Conservation (phyloP, 2,797 vertebrate genomes). For the Podarcis lilfordi region DNA sequence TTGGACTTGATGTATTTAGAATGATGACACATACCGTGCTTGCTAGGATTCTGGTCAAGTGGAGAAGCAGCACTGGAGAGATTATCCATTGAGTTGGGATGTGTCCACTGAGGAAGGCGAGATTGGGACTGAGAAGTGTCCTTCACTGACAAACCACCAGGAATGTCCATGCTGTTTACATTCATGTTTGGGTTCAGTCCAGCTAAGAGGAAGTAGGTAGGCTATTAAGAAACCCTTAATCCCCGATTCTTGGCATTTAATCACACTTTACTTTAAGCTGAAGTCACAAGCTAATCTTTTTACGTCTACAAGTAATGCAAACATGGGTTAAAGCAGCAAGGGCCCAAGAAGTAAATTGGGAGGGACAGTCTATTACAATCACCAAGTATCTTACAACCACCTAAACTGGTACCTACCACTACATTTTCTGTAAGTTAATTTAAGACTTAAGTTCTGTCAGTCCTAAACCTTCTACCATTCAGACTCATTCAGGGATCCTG, state of each 20-base stretch:
- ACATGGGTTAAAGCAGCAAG: neutral
- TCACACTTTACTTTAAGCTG: neutral
- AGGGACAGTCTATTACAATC: neutral
- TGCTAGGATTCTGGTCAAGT: conserved; percentile 94
- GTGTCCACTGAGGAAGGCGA: conserved; percentile 98
- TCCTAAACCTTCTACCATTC: too few relatives aligned
- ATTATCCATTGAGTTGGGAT: conserved; percentile 94
- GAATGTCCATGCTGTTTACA: conserved; percentile 96
- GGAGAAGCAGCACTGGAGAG: conserved; percentile 90
- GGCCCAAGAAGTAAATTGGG: neutral
- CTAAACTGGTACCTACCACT: neutral
- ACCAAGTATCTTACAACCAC: too few relatives aligned
- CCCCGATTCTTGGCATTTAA: neutral
- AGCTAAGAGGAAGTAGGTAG: conserved; percentile 76
- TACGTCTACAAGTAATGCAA: neutral
- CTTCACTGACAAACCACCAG: conserved; percentile 91
- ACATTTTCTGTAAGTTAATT: too few relatives aligned
- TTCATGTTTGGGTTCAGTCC: conserved; percentile 96
- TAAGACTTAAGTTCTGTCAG: too few relatives aligned
- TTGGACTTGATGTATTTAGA: neutral
- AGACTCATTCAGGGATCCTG: too few relatives aligned
- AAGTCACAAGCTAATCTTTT: neutral
- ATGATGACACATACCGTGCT: conserved; percentile 85
- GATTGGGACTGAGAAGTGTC: conserved; percentile 96
- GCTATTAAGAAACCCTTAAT: conserved; percentile 6